Base-by-base conservation (phyloP, 2,113 vertebrate genomes). In the Gasterosteus nipponicus region DNA sequence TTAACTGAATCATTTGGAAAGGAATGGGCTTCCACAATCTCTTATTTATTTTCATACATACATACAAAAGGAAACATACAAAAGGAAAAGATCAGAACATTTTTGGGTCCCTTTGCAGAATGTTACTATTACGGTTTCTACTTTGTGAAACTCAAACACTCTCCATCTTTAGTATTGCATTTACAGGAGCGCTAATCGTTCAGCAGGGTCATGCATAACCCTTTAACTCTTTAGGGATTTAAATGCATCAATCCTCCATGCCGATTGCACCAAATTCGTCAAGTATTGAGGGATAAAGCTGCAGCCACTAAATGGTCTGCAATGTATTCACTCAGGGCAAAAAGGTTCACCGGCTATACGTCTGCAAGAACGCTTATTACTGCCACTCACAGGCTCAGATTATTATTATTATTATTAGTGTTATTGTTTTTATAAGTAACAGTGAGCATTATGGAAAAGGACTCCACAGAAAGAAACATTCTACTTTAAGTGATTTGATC, bases 41-140 rank as follows among this genome's bases (percentile, higher is more conserved):
- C 75, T 58, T 49, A 8, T 54, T 54, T 26, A 26, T 26, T 26
- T 26, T 26, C 22, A 26, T 26, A 26, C 22, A 72, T 82, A 87
- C 69, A 80, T 73, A 80, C 69, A 79, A 76, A 74, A 59, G 44
- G 62, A 72, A 83, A 87, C 69, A 80, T 73, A 80, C 69, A 79
- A 76, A 74, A 59, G 44, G 62, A 89, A 85, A 77, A 68, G 64
- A 75, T 54, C 51, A 54, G 3, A 54, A n/a, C 51, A 15, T 46
- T 46, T 46, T 46, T 10, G 42, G 42, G 42, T 3, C 44, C 44
- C 14, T 53, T 53, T 22, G 19, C 49, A 53, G 22, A 19, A 53
- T 53, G 49, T 51, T 51, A 7, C 35, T 7, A 38, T 38, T 38
- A 38, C 6, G 35, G 19, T 51, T 49, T n/a, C n/a, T 22, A 53